Evolutionary conservation across 2,888 invertebrate genomes (phyloP), one percentile per base, ranked within the genome.

Genomic region (Punctoribates punctum): DNA sequence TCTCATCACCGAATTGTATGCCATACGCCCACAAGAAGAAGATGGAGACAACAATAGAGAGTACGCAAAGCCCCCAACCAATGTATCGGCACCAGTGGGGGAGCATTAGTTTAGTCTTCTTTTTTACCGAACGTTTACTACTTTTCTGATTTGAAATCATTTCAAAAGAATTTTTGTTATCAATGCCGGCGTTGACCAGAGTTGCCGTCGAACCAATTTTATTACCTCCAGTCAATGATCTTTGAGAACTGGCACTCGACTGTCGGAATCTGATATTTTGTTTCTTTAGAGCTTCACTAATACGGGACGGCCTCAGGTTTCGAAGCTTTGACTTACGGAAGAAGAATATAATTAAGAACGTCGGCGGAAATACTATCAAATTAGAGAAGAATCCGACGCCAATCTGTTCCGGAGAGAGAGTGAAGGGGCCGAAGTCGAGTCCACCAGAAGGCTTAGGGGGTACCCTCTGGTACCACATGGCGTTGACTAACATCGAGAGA

Each of bases 401-500:
- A 46, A 85, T 82, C 83, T 85, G 85, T 80, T 84, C 84, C 15
- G 84, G 83, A 15, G 83, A 83, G 1, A 86, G 78, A 13, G 83
- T 82, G 80, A 86, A 85, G 8, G 86, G 86, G 9, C 86, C 86
- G 74, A 86, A 79, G 3, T 82, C 81, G 75, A 85, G 80, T 0
- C 82, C 82, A 48, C 82, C 82, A 79, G 79, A 11, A 77, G 80
- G 73, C 80, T 81, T 75, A 75, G 79, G 82, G 20, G 80, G 79
- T 23, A 81, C 81, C 42, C 78, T 79, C 29, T 81, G 83, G 80
- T 86, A 87, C 82, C 85, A 87, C 84, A 87, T 84, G 65, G 86
- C 86, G 79, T 85, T 86, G n/a, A 85, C 84, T 77, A 87, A 79
- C 86, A 87, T 87, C 57, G 84, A 84, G 15, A 85, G 81, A 78